Percentiles rank a stretch among this genome's conserved stretches.
Evolutionary conservation across 1,140 invertebrate species (phyloP).

Genomic region (Holcopasites calliopsidis): DNA sequence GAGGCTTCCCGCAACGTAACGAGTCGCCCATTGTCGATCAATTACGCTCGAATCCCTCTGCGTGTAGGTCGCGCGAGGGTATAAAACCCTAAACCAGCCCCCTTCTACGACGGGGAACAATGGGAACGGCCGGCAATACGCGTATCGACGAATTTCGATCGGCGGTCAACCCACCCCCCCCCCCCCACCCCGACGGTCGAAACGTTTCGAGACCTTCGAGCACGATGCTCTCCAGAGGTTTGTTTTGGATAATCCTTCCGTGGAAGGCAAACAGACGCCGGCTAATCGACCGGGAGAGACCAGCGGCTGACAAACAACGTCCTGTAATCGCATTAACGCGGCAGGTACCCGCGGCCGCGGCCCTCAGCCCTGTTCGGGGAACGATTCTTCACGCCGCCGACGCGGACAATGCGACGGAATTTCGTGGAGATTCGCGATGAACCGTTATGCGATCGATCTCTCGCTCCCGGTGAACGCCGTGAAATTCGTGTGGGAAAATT

Average conservation of each 20-base stretch:
- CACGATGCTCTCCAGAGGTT: background rate
- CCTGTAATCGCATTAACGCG: slow-evolving; percentile 4
- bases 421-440: background rate
- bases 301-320: background rate
- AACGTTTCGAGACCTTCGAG: background rate
- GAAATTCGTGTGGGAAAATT: background rate
- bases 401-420: background rate
- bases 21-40: slow-evolving; percentile 26
- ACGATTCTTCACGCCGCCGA: background rate
- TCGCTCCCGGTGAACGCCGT: background rate
- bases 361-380: too few species aligned
- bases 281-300: background rate
- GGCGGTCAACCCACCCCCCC: background rate
- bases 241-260: slow-evolving; percentile 23
- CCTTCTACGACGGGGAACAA: too few species aligned
- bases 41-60: background rate
- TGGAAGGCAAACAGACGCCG: background rate
- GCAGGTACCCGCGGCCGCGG: background rate
- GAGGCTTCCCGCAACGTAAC: slow-evolving; percentile 30
- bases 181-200: background rate
- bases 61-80: too few species aligned
- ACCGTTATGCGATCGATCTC: slow-evolving; percentile 12
- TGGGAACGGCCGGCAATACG: background rate
- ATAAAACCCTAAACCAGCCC: too few species aligned
- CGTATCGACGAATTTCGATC: background rate